phyloP scores from a whole-genome alignment of 92 coral and sea anemone genomes.

The Umimayanthus chanpuru region DNA sequence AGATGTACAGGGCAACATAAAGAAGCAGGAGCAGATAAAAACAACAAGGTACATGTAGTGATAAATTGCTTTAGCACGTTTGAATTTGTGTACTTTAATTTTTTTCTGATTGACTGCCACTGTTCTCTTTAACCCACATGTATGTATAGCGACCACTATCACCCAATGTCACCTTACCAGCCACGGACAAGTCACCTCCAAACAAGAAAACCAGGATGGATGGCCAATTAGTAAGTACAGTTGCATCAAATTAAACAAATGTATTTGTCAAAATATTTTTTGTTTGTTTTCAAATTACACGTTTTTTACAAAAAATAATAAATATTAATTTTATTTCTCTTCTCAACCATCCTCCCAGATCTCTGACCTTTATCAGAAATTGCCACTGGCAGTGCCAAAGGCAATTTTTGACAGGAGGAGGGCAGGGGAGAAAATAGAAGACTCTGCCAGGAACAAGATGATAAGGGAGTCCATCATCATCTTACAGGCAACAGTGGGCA shows the following conservation, averaged over 20 bases:
- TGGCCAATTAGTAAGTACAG: background rate
- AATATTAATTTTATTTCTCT: slow-evolving; percentile 7
- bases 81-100: slow-evolving; percentile 5
- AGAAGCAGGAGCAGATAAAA: slow-evolving; percentile 6
- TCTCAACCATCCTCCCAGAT: slow-evolving; percentile 6
- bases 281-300: background rate
- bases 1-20: slow-evolving; percentile 16
- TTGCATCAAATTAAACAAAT: slow-evolving; percentile 17
- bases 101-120: background rate
- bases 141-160: slow-evolving; percentile 20
- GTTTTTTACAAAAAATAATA: slow-evolving; percentile 3
- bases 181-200: slow-evolving; percentile 11
- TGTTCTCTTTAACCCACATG: slow-evolving; percentile 7
- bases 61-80: slow-evolving; percentile 1
- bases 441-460: background rate
- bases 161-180: background rate
- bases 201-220: slow-evolving; percentile 16
- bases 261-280: slow-evolving; percentile 9
- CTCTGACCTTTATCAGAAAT: slow-evolving; percentile 22
- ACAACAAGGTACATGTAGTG: slow-evolving; percentile 17
- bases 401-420: slow-evolving; percentile 18
- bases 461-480: slow-evolving; percentile 13
- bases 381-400: slow-evolving; percentile 18
- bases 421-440: slow-evolving; percentile 3
- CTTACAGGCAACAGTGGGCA: slow-evolving; percentile 2